Evolutionary conservation across 2,797 vertebrate species (phyloP).

Genomic region (Periparus ater): DNA sequence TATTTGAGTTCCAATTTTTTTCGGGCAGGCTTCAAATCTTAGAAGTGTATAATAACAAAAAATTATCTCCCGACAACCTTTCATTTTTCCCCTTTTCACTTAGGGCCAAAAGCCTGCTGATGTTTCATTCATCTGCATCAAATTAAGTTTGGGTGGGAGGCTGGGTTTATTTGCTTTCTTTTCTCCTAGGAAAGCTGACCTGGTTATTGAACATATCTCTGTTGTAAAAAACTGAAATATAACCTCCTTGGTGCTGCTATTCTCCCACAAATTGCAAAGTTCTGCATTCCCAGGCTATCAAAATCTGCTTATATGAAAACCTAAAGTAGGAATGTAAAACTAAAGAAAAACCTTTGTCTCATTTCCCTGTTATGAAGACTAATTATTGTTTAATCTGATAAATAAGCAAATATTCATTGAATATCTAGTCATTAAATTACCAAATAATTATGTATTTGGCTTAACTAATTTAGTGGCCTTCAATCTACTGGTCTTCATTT

Average conservation of each 20-base stretch:
- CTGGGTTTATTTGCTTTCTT: neutral
- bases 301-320: conserved; percentile 1
- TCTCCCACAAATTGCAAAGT: conserved; percentile 43
- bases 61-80: neutral
- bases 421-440: neutral
- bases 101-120: conserved; percentile 73
- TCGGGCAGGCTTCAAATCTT: conserved; percentile 1
- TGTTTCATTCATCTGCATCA: conserved; percentile 61
- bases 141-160: conserved; percentile 22
- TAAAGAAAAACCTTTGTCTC: neutral
- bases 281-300: neutral
- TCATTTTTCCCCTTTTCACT: conserved; percentile 20
- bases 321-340: neutral
- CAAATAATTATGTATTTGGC: neutral
- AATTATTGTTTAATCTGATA: neutral
- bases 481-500: neutral
- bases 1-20: neutral
- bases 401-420: neutral
- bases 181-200: conserved; percentile 60
- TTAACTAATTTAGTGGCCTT: neutral
- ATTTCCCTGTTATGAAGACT: neutral
- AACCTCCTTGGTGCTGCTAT: conserved; percentile 19
- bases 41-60: neutral
- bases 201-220: conserved; percentile 30
- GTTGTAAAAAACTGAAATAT: conserved; percentile 23